Evolutionary conservation across 2,888 invertebrate species (phyloP), one percentile per base, ranked within the genome.

Genomic region (Panorpa germanica): DNA sequence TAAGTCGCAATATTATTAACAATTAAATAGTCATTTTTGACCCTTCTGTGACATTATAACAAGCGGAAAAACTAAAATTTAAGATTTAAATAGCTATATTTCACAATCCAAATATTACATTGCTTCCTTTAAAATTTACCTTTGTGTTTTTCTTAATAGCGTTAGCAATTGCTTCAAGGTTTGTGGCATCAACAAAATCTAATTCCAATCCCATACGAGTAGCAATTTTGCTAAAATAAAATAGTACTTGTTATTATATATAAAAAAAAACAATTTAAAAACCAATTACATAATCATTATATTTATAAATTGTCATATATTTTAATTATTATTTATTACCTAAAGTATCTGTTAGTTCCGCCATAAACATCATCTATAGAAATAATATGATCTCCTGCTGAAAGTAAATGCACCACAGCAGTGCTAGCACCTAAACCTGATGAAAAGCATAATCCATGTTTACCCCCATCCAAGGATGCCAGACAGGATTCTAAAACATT

Each of bases 281-380:
- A n/a, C n/a, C n/a, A n/a, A n/a, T n/a, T n/a, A n/a, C 4, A 6
- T 12, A n/a, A 24, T 6, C 14, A 7, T 8, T 24, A 13, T 12
- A 6, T 11, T 24, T 4, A 11, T 8, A 5, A 13, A 24, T 5
- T 11, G 4, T 13, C 11, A 5, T 5, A 24, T 4, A 24, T 12
- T 18, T 16, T 12, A 12, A 18, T 13, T 11, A 16, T 7, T 23
- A 44, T 43, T n/a, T 54, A 46, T 44, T 56, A 63, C 53, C 59
- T 59, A 37, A 69, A 57, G 23, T 74, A 47, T 40, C 90, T 65
- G 45, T 81, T 80, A 1, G 86, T 86, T 13, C 95, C 96, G 30
- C 96, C 96, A 46, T 96, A 98, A 4, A 95, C 64, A 53, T 96
- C 96, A 50, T 95, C 88, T 35, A 80, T 74, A 43, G 78, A 72